Conservation (phyloP, 92 coral and sea anemone species). For the Phenganax subtilis region DNA sequence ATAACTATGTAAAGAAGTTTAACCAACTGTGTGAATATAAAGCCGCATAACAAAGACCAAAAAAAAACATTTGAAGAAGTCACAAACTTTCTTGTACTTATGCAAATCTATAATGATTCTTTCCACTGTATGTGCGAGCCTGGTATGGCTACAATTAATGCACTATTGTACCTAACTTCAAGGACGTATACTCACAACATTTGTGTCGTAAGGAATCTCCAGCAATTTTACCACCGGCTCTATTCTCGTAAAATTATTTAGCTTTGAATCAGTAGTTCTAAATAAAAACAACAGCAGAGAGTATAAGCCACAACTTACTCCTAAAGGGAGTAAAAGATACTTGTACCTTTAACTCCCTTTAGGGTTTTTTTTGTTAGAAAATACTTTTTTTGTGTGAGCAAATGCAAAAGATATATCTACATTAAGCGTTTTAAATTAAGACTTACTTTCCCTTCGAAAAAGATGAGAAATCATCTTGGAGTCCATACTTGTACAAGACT, state of each 20-base stretch:
- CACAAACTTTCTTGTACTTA: no score
- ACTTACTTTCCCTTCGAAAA: conserved; percentile 93
- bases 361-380: not conserved
- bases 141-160: no score
- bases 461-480: conserved; percentile 83
- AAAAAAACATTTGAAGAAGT: no score
- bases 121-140: no score
- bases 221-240: conserved; percentile 88
- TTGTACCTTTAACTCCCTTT: not conserved
- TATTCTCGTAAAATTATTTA: conserved; percentile 84
- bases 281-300: conserved; percentile 1
- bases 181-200: conserved; percentile 63
- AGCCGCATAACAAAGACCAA: no score
- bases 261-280: conserved; percentile 94
- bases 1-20: no score
- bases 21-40: no score
- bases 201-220: conserved; percentile 92
- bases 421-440: not conserved
- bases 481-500: conserved; percentile 75
- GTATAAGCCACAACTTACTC: not conserved
- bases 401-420: not conserved
- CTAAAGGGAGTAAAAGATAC: no score
- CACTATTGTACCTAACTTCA: not conserved
- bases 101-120: no score
- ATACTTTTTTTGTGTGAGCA: not conserved